A percentile compares a stretch with the other conserved stretches of the same genome.
These are phyloP conservation scores for Crossaster papposus DNA, from an alignment of 53 echinoderm and acorn worm species.

Conservation along the genomic window DNA sequence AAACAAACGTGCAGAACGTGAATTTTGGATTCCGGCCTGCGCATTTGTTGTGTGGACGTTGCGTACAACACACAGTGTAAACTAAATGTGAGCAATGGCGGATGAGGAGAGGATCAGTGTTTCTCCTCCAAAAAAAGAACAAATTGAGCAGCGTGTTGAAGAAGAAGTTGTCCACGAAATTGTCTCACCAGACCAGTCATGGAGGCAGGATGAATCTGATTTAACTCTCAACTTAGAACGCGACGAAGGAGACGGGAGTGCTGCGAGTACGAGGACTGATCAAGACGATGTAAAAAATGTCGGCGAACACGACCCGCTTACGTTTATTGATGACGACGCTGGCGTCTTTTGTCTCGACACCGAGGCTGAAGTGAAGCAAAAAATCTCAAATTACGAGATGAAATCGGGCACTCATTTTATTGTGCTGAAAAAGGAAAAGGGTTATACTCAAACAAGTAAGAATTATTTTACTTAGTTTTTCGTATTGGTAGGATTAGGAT, in stretches of 20 bases:
- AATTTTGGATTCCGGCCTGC: not conserved
- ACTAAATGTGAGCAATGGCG: conserved; percentile 50
- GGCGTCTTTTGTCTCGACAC: conserved; percentile 58
- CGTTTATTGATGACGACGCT: conserved; percentile 23
- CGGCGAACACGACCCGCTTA: not conserved
- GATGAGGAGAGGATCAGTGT: not conserved
- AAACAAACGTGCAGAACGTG: not conserved
- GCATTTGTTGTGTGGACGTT: too few species aligned
- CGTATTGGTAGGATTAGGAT: too few species aligned
- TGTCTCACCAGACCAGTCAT: conserved; percentile 45
- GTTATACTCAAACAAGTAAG: conserved; percentile 74
- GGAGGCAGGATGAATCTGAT: conserved; percentile 34
- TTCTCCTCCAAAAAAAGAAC: conserved; percentile 24
- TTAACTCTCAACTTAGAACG: not conserved
- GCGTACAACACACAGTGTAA: too few species aligned
- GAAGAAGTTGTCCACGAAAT: conserved; percentile 49
- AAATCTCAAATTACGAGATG: conserved; percentile 61
- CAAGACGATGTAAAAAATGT: not conserved
- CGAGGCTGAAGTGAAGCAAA: conserved; percentile 70
- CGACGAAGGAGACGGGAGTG: not conserved
- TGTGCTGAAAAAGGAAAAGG: conserved; percentile 75
- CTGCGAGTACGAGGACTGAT: not conserved
- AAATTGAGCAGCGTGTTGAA: conserved; percentile 48
- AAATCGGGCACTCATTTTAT: conserved; percentile 72
- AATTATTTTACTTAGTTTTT: not conserved